These are phyloP conservation scores for Cryptotis parvus DNA, from an alignment of 2,113 vertebrate species.

Conservation along the genomic window DNA sequence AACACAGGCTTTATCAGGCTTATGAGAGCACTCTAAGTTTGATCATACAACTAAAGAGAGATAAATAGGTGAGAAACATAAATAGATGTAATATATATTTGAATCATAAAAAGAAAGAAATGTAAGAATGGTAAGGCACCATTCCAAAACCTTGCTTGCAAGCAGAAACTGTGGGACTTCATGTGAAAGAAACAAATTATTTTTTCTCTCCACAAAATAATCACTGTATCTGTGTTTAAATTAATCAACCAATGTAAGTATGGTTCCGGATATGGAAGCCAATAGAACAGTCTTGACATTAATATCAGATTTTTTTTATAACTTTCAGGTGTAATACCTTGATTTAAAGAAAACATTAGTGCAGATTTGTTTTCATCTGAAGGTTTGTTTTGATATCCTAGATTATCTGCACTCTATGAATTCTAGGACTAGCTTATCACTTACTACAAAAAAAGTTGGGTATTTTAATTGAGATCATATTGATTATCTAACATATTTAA, in stretches of 20 bases:
- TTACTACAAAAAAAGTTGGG: background rate
- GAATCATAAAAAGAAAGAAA: no score
- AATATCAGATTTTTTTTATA: background rate
- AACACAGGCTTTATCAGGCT: background rate
- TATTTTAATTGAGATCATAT: background rate
- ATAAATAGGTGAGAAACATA: background rate
- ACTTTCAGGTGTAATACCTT: background rate
- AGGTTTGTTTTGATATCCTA: background rate
- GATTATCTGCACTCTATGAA: background rate
- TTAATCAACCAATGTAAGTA: background rate
- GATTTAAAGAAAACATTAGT: background rate
- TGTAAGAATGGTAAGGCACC: no score
- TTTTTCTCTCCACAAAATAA: background rate
- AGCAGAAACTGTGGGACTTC: background rate
- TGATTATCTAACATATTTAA: background rate
- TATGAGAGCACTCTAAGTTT: background rate
- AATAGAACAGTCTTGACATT: background rate
- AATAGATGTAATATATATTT: no score
- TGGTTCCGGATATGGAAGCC: background rate
- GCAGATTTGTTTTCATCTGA: background rate
- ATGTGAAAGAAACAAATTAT: background rate
- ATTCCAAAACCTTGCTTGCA: no score
- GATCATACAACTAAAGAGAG: background rate
- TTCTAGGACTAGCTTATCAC: background rate
- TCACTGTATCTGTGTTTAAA: background rate